phyloP scores from a whole-genome alignment of 2,797 vertebrate species.

The Siniperca undulata region DNA sequence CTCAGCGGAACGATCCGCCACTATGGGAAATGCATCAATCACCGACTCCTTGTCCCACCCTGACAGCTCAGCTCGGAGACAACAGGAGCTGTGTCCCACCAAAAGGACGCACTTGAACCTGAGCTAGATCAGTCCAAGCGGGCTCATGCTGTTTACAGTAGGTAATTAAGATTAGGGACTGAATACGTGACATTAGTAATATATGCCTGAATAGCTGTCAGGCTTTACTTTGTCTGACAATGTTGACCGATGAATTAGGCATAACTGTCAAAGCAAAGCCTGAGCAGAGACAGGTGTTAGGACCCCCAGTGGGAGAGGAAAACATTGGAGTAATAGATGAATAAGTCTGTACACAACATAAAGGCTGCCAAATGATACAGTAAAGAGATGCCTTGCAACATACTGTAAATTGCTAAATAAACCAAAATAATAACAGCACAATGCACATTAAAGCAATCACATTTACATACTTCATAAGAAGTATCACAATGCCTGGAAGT shows the following conservation, averaged over 20 bases:
- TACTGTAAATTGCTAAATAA: not conserved
- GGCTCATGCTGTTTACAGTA: conserved; percentile 33
- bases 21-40: conserved; percentile 86
- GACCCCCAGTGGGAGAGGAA: conserved; percentile 32
- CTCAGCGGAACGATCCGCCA: conserved; percentile 83
- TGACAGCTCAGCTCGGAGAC: conserved; percentile 75
- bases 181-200: conserved; percentile 68
- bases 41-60: conserved; percentile 74
- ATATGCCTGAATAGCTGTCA: conserved; percentile 64
- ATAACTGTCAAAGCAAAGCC: conserved; percentile 58
- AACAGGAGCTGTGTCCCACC: conserved; percentile 56
- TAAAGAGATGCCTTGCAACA: not conserved
- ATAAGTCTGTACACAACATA: conserved; percentile 32
- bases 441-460: not conserved
- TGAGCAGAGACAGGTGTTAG: conserved; percentile 52
- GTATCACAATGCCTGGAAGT: not conserved
- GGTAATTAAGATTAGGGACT: conserved; percentile 78
- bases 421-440: not conserved
- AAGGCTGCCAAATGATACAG: conserved; percentile 7
- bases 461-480: not conserved
- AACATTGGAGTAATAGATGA: conserved; percentile 37
- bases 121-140: conserved; percentile 43
- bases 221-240: conserved; percentile 57
- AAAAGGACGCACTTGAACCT: conserved; percentile 69
- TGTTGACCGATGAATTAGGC: conserved; percentile 55